A percentile compares a stretch with the other conserved stretches of the same genome.
Evolutionary conservation across 2,797 vertebrate genomes (phyloP).

Genomic region (Halcyon chelicuti): DNA sequence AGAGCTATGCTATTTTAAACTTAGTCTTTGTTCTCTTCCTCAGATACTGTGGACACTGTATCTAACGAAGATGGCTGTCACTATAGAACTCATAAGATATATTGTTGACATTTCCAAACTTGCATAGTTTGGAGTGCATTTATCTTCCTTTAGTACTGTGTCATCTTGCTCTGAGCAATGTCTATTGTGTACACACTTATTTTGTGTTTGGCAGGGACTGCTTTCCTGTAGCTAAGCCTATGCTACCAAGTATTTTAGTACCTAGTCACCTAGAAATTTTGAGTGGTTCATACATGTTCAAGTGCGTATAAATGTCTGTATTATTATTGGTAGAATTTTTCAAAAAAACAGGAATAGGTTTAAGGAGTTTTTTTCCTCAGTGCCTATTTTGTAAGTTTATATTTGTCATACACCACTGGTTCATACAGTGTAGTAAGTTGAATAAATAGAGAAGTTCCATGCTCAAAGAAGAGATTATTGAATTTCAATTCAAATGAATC

Average conservation of each 20-base stretch:
- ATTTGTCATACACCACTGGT: not conserved
- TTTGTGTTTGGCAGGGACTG: not conserved
- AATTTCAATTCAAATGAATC: not conserved
- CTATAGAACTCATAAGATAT: constrained; percentile 39
- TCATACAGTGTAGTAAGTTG: not conserved
- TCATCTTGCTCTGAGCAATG: constrained; percentile 42
- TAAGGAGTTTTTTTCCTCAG: not conserved
- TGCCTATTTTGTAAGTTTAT: not conserved
- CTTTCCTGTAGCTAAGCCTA: constrained; percentile 30
- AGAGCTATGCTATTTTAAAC: not conserved
- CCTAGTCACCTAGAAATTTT: not conserved
- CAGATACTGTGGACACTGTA: not conserved
- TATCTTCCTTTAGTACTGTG: constrained; percentile 69
- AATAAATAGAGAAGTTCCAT: not conserved
- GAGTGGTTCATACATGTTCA: not conserved
- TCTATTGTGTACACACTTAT: not conserved
- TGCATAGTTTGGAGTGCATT: constrained; percentile 60
- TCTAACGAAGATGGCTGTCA: constrained; percentile 11
- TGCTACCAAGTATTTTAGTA: not conserved
- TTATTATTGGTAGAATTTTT: not conserved
- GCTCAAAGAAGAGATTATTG: not conserved
- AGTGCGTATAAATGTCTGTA: not conserved
- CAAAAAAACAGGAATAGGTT: not conserved
- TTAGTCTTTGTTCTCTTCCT: not conserved
- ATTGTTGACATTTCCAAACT: constrained; percentile 34